Base-by-base conservation (phyloP, 2,888 invertebrate species). In the Miltochrista miniata region DNA sequence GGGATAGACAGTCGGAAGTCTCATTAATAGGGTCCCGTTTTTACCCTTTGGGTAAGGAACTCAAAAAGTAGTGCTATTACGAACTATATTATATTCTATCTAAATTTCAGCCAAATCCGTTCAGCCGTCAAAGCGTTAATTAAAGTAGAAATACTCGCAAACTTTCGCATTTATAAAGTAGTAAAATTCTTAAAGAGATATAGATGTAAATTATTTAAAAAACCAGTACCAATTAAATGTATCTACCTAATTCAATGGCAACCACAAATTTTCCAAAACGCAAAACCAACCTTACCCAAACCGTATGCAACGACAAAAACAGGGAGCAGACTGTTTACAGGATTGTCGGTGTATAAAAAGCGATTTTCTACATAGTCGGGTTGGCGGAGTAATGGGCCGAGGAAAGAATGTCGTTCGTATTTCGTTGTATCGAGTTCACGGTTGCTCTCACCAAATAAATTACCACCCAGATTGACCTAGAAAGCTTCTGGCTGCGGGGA, bases 381-480 rank as follows among this genome's bases (percentile, higher is more conserved):
- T 67, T 68, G 61, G 56, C 63, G 64, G 64, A 57, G 67, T 68
- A 71, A 73, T 70, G 70, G 71, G 62, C 64, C 66, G 70, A 62
- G 59, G 59, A 54, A 64, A 59, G 59, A 64, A 56, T 62, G 73
- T 68, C 74, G 68, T 70, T 70, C 68, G 72, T 77, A 75, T 76
- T 75, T 70, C 66, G 70, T 66, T 52, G 59, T 77, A 77, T 77
- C 72, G 75, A 75, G 77, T 75, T 75, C 71, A 76, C 71, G 74
- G 69, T 71, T 71, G 70, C 76, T 81, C 79, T 80, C 79, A 75
- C 78, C 80, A 83, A 84, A 86, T 82, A 84, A 86, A 87, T 83
- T 82, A 82, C 82, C 64, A 72, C 67, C 66, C 73, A 80, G 81
- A 86, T 85, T 87, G 87, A 85, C 86, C 87, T 70, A 84, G 80